Base-by-base conservation (phyloP, 2,888 invertebrate species). In the Stenolophus ochropezus region DNA sequence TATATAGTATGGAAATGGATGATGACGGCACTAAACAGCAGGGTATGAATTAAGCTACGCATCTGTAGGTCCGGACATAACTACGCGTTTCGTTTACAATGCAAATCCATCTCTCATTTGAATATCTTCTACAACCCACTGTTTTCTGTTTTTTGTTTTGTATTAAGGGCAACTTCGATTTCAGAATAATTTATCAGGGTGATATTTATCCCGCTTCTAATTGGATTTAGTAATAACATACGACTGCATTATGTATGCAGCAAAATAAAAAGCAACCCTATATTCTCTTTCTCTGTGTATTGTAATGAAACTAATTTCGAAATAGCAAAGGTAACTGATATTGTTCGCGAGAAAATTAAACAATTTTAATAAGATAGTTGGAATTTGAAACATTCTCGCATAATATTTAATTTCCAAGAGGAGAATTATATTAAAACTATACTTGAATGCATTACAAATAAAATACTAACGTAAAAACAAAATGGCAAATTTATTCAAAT, bases 21-120 rank as follows among this genome's bases (percentile, higher is more conserved):
- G n/a, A n/a, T n/a, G n/a, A n/a, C n/a, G n/a, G n/a, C n/a, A n/a
- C 33, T 1, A 56, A 21, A 21, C 3, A 8, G 56, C 20, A 56
- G 11, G 3, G 65, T 8, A 1, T 8, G 16, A 33, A 69, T 16
- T 69, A 33, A 33, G 33, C 16, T 33, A 5, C 65, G 33, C 27
- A 42, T 42, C 8, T 42, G 33, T 42, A 42, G 6, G 11, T 42
- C 33, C 33, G 65, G 33, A 53, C 21, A 27, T 74, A 51, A 74
- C 51, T 74, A 53, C 74, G 49, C 74, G 53, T 53, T 74, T 74
- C 74, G 53, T 74, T 74, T 53, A 74, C 74, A 74, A 53, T 74
- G 74, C 49, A 74, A 74, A 74, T 74, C 74, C 53, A 53, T 53
- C 74, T 25, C 74, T 74, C 27, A 74, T 74, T 74, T 74, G 74